A percentile compares a stretch with the other conserved stretches of the same genome.
Evolutionary conservation across 2,113 vertebrate species (phyloP).

Genomic region (Dolichallabes microphthalmus): DNA sequence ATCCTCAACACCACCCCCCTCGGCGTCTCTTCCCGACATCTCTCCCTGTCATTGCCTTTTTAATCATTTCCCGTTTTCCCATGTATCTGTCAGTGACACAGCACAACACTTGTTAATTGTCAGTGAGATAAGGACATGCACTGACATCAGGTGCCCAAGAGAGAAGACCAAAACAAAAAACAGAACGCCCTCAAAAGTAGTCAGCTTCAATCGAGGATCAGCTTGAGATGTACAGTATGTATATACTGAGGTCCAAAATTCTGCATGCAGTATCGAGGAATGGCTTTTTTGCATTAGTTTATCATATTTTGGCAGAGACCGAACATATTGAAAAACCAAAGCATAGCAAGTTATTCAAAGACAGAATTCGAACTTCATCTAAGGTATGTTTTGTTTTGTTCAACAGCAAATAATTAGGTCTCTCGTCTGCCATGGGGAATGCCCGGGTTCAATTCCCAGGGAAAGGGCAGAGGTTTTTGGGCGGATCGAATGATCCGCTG

Average conservation of each 20-base stretch:
- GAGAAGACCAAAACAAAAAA: constrained; percentile 16
- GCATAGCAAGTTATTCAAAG: not conserved
- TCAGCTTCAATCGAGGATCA: not conserved
- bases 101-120: constrained; percentile 51
- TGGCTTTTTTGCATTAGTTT: not conserved
- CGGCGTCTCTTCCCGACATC: constrained; percentile 11
- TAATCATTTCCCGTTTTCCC: constrained; percentile 24
- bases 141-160: constrained; percentile 40
- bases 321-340: not conserved
- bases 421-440: too few relatives aligned
- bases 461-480: too few relatives aligned
- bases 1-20: not conserved
- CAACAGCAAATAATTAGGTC: not conserved
- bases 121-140: constrained; percentile 42
- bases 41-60: constrained; percentile 27
- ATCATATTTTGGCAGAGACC: not conserved
- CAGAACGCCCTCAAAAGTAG: not conserved
- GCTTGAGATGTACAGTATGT: not conserved
- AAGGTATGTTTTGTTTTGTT: not conserved
- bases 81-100: constrained; percentile 42
- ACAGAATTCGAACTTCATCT: not conserved
- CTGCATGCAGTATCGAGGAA: not conserved
- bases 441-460: too few relatives aligned
- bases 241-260: not conserved
- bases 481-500: too few relatives aligned